Conservation (phyloP, 2,797 vertebrate genomes). For the Myotis pilosus region DNA sequence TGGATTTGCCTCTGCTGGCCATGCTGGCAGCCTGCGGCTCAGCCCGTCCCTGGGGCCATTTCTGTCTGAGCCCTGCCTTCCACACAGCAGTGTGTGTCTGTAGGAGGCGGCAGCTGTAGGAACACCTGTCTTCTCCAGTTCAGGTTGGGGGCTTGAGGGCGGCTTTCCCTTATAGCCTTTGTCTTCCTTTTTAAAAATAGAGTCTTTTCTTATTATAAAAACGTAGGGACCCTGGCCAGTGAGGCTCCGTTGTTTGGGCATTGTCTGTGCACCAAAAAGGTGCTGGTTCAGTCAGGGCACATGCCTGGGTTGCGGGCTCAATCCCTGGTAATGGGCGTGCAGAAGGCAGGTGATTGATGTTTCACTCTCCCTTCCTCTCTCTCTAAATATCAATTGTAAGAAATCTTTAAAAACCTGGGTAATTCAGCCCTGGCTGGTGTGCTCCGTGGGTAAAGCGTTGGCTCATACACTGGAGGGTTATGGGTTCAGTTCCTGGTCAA, state of each 20-base stretch:
- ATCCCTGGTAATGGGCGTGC: not conserved
- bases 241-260: not conserved
- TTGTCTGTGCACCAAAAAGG: not conserved
- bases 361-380: not conserved
- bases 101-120: no score
- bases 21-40: fast-evolving
- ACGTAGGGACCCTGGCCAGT: not conserved
- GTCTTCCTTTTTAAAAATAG: not conserved
- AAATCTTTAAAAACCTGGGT: not conserved
- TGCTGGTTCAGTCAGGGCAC: not conserved
- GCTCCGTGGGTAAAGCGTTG: not conserved
- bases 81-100: not conserved
- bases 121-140: not conserved
- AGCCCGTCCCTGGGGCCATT: not conserved
- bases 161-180: no score
- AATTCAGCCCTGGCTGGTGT: not conserved
- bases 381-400: not conserved
- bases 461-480: not conserved
- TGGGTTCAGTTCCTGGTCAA: not conserved
- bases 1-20: fast-evolving
- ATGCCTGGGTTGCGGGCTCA: not conserved
- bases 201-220: fast-evolving
- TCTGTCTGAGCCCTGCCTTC: not conserved
- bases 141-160: not conserved
- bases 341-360: not conserved